These are phyloP conservation scores for Rhynchomys soricoides DNA, from an alignment of 2,113 vertebrate species.

Conservation along the genomic window DNA sequence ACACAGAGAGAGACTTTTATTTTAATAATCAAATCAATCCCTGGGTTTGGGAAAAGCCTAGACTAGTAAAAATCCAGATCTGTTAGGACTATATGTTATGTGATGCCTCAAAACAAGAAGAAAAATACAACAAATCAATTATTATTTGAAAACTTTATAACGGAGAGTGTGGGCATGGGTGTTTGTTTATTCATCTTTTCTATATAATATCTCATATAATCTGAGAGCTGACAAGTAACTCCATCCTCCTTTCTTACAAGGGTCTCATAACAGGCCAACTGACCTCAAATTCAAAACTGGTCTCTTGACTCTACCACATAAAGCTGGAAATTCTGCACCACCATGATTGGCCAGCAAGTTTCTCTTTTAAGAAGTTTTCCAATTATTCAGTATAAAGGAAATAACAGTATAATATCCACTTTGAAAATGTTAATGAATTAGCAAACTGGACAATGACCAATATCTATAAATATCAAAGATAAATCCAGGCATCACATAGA, in stretches of 20 bases:
- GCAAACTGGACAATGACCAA: background rate
- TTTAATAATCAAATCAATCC: background rate
- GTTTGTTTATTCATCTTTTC: background rate
- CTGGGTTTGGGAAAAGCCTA: background rate
- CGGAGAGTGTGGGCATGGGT: background rate
- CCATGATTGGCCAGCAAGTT: background rate
- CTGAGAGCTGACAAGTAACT: background rate
- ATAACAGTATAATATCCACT: background rate
- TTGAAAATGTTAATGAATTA: background rate
- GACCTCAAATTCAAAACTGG: background rate
- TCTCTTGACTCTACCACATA: background rate
- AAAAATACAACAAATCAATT: background rate
- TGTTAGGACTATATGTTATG: background rate
- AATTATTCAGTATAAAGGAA: background rate
- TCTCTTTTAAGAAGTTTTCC: background rate
- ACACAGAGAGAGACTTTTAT: background rate
- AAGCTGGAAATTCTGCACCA: background rate
- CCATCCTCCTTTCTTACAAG: background rate
- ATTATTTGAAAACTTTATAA: background rate
- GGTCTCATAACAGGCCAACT: background rate
- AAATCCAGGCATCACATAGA: background rate
- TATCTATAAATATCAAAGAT: background rate
- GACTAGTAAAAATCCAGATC: background rate
- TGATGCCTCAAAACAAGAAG: background rate
- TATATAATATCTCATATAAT: background rate